phyloP scores from a whole-genome alignment of 1,140 invertebrate genomes.

The Galleria mellonella region DNA sequence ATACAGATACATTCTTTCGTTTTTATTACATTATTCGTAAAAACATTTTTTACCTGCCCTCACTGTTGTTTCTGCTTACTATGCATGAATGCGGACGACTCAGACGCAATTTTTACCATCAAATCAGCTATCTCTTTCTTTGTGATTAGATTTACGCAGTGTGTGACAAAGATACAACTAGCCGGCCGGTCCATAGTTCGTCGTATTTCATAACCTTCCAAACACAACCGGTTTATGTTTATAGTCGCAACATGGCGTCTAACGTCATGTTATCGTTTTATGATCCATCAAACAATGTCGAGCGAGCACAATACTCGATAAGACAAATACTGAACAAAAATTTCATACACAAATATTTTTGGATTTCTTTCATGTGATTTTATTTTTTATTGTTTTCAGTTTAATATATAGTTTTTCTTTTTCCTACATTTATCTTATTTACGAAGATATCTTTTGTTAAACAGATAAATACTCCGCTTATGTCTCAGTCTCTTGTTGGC shows the following conservation, averaged over 20 bases:
- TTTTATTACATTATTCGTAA: too few species aligned
- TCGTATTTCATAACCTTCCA: not conserved
- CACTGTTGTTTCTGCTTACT: not conserved
- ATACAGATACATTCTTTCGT: too few species aligned
- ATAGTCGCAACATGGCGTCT: constrained; percentile 3
- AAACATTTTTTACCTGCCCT: too few species aligned
- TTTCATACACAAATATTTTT: not conserved
- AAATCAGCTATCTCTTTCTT: not conserved
- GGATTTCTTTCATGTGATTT: too few species aligned
- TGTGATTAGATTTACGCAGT: too few species aligned
- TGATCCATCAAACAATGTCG: constrained; percentile 18
- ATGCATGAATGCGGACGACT: constrained; percentile 1
- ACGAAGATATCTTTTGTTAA: too few species aligned
- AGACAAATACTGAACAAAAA: not conserved
- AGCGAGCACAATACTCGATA: constrained; percentile 2
- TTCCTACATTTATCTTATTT: too few species aligned
- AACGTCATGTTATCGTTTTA: constrained; percentile 18
- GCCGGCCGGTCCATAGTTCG: not conserved
- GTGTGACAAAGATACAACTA: too few species aligned
- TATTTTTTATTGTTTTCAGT: too few species aligned
- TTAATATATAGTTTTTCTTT: too few species aligned
- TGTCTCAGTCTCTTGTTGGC: too few species aligned
- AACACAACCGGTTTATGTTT: constrained; percentile 8
- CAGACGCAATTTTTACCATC: not conserved
- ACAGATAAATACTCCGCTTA: too few species aligned